phyloP scores from a whole-genome alignment of 2,797 vertebrate species.

The Malurus splendens region DNA sequence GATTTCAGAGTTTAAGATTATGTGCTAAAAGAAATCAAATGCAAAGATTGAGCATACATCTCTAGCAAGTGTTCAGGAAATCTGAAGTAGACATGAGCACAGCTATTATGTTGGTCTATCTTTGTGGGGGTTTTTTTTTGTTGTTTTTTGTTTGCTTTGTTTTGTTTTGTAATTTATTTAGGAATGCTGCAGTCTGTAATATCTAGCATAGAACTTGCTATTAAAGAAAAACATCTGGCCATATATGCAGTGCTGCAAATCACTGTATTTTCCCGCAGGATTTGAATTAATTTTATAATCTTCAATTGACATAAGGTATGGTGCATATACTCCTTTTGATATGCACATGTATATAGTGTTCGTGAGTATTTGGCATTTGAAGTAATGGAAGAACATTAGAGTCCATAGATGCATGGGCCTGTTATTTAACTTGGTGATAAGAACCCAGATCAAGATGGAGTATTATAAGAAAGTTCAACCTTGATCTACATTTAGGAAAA shows the following conservation, averaged over 20 bases:
- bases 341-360: not conserved
- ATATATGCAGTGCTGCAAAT: not conserved
- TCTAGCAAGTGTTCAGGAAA: not conserved
- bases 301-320: not conserved
- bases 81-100: not conserved
- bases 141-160: not conserved
- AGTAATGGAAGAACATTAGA: not conserved
- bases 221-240: not conserved
- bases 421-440: not conserved
- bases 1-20: not conserved
- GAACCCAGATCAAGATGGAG: not conserved
- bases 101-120: not conserved
- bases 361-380: not conserved
- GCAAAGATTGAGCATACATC: not conserved
- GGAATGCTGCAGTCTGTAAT: not conserved
- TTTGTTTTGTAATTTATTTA: not conserved
- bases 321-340: not conserved
- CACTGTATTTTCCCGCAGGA: not conserved
- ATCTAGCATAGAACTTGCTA: not conserved
- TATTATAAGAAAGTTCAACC: not conserved
- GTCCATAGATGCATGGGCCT: not conserved
- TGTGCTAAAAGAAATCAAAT: not conserved
- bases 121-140: not conserved
- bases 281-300: not conserved
- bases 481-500: not conserved